Percentiles rank a stretch among this genome's conserved stretches.
phyloP scores from a whole-genome alignment of 2,888 invertebrate species.

The Acrocera orbiculus region DNA sequence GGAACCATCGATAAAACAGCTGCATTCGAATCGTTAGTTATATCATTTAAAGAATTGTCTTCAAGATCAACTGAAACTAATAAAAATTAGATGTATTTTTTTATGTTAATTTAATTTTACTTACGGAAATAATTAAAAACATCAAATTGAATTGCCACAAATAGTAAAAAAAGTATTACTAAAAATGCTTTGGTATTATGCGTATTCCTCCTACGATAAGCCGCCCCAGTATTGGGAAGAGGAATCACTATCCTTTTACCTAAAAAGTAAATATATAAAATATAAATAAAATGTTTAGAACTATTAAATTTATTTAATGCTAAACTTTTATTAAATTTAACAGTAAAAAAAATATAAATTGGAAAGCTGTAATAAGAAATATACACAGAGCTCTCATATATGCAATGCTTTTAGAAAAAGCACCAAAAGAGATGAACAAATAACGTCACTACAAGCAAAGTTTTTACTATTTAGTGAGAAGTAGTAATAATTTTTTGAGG shows the following conservation, averaged over 20 bases:
- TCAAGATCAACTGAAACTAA: constrained; percentile 26
- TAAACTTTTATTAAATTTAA: too few species aligned
- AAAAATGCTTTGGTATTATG: constrained; percentile 28
- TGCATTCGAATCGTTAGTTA: constrained; percentile 54
- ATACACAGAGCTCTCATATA: too few species aligned
- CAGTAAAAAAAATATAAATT: too few species aligned
- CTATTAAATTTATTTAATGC: too few species aligned
- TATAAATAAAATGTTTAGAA: too few species aligned
- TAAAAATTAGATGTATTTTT: neutral
- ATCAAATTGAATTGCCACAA: constrained; percentile 28
- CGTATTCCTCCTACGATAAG: constrained; percentile 28
- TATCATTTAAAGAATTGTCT: constrained; percentile 30
- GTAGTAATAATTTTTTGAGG: too few species aligned
- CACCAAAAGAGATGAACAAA: too few species aligned
- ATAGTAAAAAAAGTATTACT: constrained; percentile 25
- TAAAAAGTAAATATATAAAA: constrained; percentile 8
- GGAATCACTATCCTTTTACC: constrained; percentile 27
- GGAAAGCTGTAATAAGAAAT: too few species aligned
- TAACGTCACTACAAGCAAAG: too few species aligned
- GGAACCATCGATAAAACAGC: constrained; percentile 69
- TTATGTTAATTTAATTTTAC: constrained; percentile 11
- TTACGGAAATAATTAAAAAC: constrained; percentile 30
- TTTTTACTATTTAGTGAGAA: too few species aligned
- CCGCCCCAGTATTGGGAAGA: constrained; percentile 30
- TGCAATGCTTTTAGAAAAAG: too few species aligned